These are phyloP conservation scores for Aphidius colemani DNA, from an alignment of 2,888 invertebrate genomes.

Conservation along the genomic window DNA sequence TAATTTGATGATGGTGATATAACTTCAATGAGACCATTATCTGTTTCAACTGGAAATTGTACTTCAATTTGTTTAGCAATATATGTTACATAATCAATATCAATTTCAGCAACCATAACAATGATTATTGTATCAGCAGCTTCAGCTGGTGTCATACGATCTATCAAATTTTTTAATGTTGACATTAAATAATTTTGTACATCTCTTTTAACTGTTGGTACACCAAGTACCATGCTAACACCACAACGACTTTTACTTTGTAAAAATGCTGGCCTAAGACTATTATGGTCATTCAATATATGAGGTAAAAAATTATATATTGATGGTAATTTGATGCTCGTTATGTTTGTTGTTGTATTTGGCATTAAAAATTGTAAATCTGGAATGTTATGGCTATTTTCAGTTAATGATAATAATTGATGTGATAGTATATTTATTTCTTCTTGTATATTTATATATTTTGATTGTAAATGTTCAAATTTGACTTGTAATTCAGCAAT, in stretches of 20 bases:
- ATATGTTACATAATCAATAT: slow-evolving; percentile 74
- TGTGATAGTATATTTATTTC: slow-evolving; percentile 74
- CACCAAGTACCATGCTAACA: slow-evolving; percentile 82
- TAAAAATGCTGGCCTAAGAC: slow-evolving; percentile 78
- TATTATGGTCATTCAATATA: slow-evolving; percentile 76
- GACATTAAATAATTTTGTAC: slow-evolving; percentile 85
- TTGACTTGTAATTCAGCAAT: slow-evolving; percentile 79
- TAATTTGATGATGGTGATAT: slow-evolving; percentile 83
- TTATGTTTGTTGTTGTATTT: slow-evolving; percentile 57
- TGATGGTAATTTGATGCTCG: slow-evolving; percentile 72
- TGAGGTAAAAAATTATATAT: slow-evolving; percentile 88
- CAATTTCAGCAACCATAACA: slow-evolving; percentile 86
- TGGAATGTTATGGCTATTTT: slow-evolving; percentile 51
- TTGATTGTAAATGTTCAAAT: slow-evolving; percentile 77
- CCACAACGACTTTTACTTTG: slow-evolving; percentile 75
- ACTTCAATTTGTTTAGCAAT: slow-evolving; percentile 77
- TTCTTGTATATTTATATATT: slow-evolving; percentile 77
- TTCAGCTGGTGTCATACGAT: slow-evolving; percentile 74
- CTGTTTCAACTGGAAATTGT: slow-evolving; percentile 76
- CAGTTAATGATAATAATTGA: slow-evolving; percentile 62
- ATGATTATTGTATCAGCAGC: slow-evolving; percentile 82
- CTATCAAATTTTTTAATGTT: slow-evolving; percentile 82
- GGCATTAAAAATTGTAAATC: slow-evolving; percentile 57
- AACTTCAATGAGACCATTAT: slow-evolving; percentile 84
- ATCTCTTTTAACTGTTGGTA: slow-evolving; percentile 88